Evolutionary conservation across 1,140 invertebrate genomes (phyloP), one percentile per base, ranked within the genome.

Genomic region (Choristoneura fumiferana): DNA sequence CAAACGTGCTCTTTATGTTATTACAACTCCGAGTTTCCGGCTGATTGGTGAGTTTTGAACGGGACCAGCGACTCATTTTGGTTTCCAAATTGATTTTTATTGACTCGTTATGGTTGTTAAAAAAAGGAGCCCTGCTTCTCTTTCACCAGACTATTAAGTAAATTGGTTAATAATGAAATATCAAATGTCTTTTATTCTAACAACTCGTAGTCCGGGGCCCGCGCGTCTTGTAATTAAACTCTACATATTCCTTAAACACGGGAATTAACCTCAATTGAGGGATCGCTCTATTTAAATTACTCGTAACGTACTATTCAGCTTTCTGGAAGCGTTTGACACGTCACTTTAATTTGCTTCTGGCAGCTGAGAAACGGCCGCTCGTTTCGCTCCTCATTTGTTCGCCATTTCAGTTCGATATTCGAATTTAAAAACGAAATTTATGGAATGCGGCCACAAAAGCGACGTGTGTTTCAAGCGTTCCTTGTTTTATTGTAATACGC

Each of bases 261-360:
- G 56, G 84, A 89, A 89, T 89, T 89, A 89, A 89, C 85, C 85
- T 74, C 82, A 89, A 89, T 88, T 88, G 85, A 87, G 76, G 81
- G 82, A 84, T 79, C 81, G 84, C 74, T 87, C 82, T 89, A 89
- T 89, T 86, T 86, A 88, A 88, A 86, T 88, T 80, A 87, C 78
- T 75, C 69, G 68, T 63, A 69, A 78, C 71, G 68, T 69, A 78
- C 77, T 82, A 82, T 81, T 78, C 83, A 83, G 73, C 76, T 89
- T 89, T 89, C 74, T 86, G 85, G 83, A 86, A 86, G 76, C 65
- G 65, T 79, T 78, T 76, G 81, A 80, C 81, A 86, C 79, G 81
- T 86, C 81, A 84, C 68, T 57, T 70, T 69, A 69, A 78, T 74
- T 66, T 58, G 65, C 61, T 69, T 53, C 61, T 62, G 64, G 45